Evolutionary conservation across 2,888 invertebrate species (phyloP).

Genomic region (Orthosia gracilis): DNA sequence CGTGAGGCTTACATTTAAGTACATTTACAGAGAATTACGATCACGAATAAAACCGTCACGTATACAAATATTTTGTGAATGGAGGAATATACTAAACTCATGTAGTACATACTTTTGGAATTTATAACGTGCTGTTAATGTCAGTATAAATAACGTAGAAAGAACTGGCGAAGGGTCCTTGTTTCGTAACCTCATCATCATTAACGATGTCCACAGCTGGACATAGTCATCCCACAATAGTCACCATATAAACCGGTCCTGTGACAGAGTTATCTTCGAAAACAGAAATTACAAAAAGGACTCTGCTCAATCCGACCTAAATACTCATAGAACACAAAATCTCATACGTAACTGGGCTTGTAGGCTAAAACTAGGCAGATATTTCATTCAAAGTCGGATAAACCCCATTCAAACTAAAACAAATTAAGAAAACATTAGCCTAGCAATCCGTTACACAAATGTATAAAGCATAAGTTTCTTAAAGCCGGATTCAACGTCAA

Average conservation of each 20-base stretch:
- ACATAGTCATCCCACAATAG: too few relatives aligned
- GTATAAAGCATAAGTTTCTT: slow-evolving; percentile 16
- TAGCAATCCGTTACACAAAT: slow-evolving; percentile 31
- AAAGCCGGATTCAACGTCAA: slow-evolving; percentile 28
- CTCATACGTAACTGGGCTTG: too few relatives aligned
- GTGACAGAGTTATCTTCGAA: too few relatives aligned
- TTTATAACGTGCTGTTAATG: slow-evolving; percentile 9
- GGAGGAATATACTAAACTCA: background rate
- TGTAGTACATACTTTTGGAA: background rate
- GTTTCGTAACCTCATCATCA: background rate
- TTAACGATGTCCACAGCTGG: background rate
- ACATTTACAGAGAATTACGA: slow-evolving; percentile 18
- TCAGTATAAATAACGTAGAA: background rate
- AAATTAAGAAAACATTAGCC: slow-evolving; percentile 1
- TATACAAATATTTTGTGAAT: slow-evolving; percentile 24
- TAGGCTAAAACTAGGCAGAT: background rate
- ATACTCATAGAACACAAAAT: too few relatives aligned
- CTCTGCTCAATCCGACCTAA: too few relatives aligned
- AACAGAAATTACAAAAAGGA: too few relatives aligned
- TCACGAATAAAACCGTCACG: background rate
- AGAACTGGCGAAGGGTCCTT: background rate
- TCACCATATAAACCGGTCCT: too few relatives aligned
- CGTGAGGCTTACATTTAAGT: slow-evolving; percentile 1
- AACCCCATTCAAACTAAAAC: background rate
- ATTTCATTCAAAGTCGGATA: slow-evolving; percentile 7